A percentile compares a stretch with the other conserved stretches of the same genome.
phyloP scores from a whole-genome alignment of 2,888 invertebrate species.

The Polyploca ridens region DNA sequence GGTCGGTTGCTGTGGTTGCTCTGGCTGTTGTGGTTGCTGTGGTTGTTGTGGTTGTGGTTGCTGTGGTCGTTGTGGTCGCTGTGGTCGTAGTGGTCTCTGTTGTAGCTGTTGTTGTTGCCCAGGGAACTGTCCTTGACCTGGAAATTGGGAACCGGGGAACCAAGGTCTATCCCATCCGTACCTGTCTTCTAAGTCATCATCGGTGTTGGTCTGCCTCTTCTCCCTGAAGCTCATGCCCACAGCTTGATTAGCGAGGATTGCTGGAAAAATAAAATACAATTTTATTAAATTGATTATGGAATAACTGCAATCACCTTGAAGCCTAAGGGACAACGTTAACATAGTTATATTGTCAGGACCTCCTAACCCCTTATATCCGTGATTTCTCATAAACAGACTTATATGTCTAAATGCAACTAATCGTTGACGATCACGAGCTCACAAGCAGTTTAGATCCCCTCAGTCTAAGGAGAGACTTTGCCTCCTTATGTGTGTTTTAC shows the following conservation, averaged over 20 bases:
- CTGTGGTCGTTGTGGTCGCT: background rate
- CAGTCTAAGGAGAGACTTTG: too few relatives aligned
- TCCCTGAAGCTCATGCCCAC: slow-evolving; percentile 47
- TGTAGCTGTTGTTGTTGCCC: slow-evolving; percentile 21
- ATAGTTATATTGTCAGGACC: too few relatives aligned
- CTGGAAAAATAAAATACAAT: slow-evolving; percentile 38
- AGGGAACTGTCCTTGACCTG: slow-evolving; percentile 19
- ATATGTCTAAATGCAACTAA: too few relatives aligned
- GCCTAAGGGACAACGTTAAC: too few relatives aligned
- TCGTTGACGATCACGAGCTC: too few relatives aligned
- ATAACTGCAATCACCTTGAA: too few relatives aligned
- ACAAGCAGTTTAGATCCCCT: too few relatives aligned
- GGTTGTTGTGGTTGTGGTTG: background rate
- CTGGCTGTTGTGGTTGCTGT: background rate
- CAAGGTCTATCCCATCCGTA: slow-evolving; percentile 46
- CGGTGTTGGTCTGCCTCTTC: slow-evolving; percentile 44
- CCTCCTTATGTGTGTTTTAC: too few relatives aligned
- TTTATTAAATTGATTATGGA: background rate
- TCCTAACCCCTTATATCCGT: too few relatives aligned
- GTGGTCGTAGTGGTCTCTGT: slow-evolving; percentile 8
- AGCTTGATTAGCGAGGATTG: slow-evolving; percentile 42
- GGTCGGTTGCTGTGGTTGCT: slow-evolving; percentile 4
- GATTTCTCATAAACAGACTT: too few relatives aligned
- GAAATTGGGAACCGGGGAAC: slow-evolving; percentile 16
- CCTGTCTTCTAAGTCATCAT: slow-evolving; percentile 59